These are phyloP conservation scores for Hyla sarda DNA, from an alignment of 2,113 vertebrate genomes.

Conservation along the genomic window DNA sequence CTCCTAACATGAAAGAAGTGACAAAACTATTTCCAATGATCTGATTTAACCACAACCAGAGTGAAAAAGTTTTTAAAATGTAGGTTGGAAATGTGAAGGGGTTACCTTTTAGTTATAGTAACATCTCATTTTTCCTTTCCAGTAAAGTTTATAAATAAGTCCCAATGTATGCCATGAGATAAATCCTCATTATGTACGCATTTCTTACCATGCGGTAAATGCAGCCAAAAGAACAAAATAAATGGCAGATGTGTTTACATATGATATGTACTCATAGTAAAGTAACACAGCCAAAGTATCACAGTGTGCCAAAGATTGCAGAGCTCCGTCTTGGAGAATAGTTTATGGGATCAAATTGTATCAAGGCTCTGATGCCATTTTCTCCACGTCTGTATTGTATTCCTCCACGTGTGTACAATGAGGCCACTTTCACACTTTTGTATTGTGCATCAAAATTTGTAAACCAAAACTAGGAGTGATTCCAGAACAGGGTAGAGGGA, in stretches of 20 bases:
- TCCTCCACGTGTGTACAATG: no score
- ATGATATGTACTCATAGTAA: background rate
- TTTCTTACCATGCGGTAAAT: background rate
- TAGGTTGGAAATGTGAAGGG: no score
- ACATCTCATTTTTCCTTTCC: background rate
- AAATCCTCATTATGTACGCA: background rate
- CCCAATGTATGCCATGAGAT: background rate
- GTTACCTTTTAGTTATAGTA: no score
- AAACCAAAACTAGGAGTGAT: no score
- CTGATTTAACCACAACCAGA: no score
- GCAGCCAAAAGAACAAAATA: background rate
- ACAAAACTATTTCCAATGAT: no score
- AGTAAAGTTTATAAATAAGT: background rate
- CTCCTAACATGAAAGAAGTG: background rate
- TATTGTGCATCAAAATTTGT: no score
- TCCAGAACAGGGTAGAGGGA: no score
- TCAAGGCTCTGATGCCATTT: constrained; percentile 6
- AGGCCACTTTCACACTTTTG: no score
- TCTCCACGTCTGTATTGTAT: background rate
- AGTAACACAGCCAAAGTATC: constrained; percentile 19
- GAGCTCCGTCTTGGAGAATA: background rate
- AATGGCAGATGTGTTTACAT: background rate
- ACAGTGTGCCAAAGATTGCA: constrained; percentile 20
- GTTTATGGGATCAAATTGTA: constrained; percentile 34
- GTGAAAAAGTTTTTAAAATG: no score